These are phyloP conservation scores for Drosophila algonquin DNA, from an alignment of 2,888 invertebrate species.

Conservation along the genomic window DNA sequence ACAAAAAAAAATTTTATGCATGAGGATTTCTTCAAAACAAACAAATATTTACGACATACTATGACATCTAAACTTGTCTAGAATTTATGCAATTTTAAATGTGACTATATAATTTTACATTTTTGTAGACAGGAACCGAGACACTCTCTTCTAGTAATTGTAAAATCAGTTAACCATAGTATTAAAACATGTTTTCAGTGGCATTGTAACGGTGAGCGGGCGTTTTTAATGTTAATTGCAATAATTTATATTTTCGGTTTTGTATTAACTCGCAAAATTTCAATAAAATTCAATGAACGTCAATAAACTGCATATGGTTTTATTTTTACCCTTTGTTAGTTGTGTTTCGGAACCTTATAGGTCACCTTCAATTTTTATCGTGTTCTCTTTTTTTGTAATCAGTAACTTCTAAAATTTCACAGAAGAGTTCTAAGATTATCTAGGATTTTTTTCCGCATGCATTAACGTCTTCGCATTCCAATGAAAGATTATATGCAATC, in stretches of 20 bases:
- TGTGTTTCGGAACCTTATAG: no score
- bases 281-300: constrained; percentile 77
- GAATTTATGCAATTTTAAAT: constrained; percentile 75
- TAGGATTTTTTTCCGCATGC: no score
- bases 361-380: no score
- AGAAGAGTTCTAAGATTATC: no score
- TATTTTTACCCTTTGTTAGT: not conserved
- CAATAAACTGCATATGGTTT: no score
- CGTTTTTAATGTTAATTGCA: constrained; percentile 76
- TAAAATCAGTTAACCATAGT: constrained; percentile 78
- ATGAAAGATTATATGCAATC: no score
- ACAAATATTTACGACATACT: constrained; percentile 69
- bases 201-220: constrained; percentile 73
- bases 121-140: constrained; percentile 71
- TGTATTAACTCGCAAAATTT: constrained; percentile 77
- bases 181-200: constrained; percentile 74
- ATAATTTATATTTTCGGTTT: constrained; percentile 71
- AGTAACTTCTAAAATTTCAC: no score
- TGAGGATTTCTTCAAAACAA: constrained; percentile 65
- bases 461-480: no score
- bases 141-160: constrained; percentile 67
- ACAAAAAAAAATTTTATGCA: constrained; percentile 68
- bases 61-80: constrained; percentile 69
- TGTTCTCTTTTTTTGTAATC: no score
- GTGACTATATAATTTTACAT: constrained; percentile 72